Evolutionary conservation across 1,140 invertebrate genomes (phyloP).

Genomic region (Lysiphlebus fabarum): DNA sequence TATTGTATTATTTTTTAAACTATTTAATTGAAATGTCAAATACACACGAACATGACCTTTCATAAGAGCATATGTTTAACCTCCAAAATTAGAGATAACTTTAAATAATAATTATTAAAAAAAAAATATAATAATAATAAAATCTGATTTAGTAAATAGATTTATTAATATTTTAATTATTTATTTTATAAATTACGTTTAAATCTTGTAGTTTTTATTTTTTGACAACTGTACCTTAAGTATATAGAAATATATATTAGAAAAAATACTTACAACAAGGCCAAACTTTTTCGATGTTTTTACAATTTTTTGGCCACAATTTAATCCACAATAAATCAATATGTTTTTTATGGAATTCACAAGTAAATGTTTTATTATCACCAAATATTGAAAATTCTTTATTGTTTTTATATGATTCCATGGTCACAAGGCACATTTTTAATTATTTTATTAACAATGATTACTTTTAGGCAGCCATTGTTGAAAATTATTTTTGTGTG

Average conservation of each 20-base stretch:
- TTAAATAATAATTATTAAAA: not conserved
- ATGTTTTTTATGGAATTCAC: conserved; percentile 18
- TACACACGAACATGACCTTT: no score
- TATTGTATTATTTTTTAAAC: no score
- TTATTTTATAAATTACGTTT: conserved; percentile 17
- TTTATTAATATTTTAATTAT: conserved; percentile 15
- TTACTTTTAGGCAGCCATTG: conserved; percentile 39
- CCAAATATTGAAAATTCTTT: conserved; percentile 1
- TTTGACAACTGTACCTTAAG: conserved; percentile 20
- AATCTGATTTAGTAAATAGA: conserved; percentile 22
- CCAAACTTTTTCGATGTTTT: conserved; percentile 32
- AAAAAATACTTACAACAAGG: conserved; percentile 33
- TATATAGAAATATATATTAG: conserved; percentile 2
- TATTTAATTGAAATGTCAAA: no score
- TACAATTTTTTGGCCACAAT: conserved; percentile 26
- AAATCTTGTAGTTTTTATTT: not conserved
- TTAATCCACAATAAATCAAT: conserved; percentile 15
- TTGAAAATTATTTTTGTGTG: not conserved
- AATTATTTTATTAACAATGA: conserved; percentile 23
- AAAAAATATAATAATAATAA: not conserved
- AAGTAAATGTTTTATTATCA: conserved; percentile 14
- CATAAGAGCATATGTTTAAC: no score
- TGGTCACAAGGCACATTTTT: conserved; percentile 37
- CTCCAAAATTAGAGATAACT: conserved; percentile 1
- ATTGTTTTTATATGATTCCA: conserved; percentile 33